Evolutionary conservation across 2,888 invertebrate species (phyloP).

Genomic region (Dryadula phaetusa): DNA sequence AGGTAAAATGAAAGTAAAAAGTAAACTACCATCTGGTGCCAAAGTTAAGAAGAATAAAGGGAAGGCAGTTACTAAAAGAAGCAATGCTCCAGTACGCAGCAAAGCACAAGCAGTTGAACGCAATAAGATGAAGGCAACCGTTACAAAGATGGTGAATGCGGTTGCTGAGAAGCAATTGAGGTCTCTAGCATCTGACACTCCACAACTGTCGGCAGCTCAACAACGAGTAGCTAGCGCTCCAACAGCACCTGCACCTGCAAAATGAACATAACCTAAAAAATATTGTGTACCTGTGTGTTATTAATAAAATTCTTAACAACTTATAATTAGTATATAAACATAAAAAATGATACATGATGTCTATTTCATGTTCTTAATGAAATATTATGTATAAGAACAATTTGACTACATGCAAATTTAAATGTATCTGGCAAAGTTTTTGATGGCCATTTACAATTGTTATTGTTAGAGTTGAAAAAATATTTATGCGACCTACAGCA

Average conservation of each 20-base stretch:
- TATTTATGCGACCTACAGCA: too few species aligned
- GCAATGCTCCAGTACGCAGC: conserved; percentile 86
- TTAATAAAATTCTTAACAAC: neutral
- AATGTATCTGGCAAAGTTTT: too few species aligned
- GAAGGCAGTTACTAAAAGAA: conserved; percentile 83
- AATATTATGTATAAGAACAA: neutral
- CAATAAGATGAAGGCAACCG: conserved; percentile 86
- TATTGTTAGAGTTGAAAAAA: too few species aligned
- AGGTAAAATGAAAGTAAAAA: conserved; percentile 87
- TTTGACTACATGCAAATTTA: too few species aligned
- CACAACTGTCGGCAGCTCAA: conserved; percentile 80
- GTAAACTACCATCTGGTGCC: conserved; percentile 84
- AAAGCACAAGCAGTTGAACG: conserved; percentile 85
- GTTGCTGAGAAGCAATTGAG: conserved; percentile 87
- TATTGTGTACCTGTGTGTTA: conserved; percentile 20
- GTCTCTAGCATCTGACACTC: conserved; percentile 80
- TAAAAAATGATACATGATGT: neutral
- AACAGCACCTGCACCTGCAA: conserved; percentile 69
- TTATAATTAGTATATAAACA: neutral
- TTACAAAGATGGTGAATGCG: conserved; percentile 89
- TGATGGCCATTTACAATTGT: too few species aligned
- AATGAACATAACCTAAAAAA: conserved; percentile 52
- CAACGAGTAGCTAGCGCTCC: conserved; percentile 72
- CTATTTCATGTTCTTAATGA: neutral
- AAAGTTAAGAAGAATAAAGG: conserved; percentile 83